Base-by-base conservation (phyloP, 2,797 vertebrate species). In the Helicolenus hilgendorfi region DNA sequence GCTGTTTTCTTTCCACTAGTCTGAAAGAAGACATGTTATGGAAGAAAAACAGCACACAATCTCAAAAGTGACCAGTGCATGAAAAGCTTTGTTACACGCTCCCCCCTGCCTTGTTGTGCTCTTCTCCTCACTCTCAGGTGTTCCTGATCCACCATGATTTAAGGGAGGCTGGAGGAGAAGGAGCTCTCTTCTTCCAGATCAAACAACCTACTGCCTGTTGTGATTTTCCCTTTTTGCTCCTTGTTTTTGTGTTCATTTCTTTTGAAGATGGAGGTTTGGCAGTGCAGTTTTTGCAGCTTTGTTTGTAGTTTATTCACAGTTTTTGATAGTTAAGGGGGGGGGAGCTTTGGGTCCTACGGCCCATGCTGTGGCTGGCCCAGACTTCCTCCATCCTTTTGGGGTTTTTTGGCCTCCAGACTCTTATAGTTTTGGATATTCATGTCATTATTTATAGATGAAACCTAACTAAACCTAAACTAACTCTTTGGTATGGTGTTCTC, bases 281-380 rank as follows among this genome's bases (percentile, higher is more conserved):
- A 0, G 45, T 53, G 1, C 18, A 53, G 45, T 53, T 53, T 53
- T 53, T 1, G 0, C 0, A 18, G 1, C 45, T 49, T 49, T 49
- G 0, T 1, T 49, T 53, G 45, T 53, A 53, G 45, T 53, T 53
- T 53, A 53, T n/a, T 53, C 18, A 53, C 18, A 0, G 1, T 53
- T 53, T 53, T 53, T 49, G 18, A 49, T 49, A n/a, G 0, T 49
- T n/a, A 20, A 9, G 0, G 2, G 0, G 18, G 18, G 0, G 1
- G 45, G n/a, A 49, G 7, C 7, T 9, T 49, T 49, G 18, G 41
- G 41, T 18, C 14, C 41, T 45, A 45, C 6, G 41, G 41, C 14
- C 41, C 15, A 0, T 45, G 41, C 0, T 53, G 18, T 53, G 45
- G 45, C 0, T 9, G 45, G 45, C 7, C 45, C 0, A 53, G 45